Evolutionary conservation across 2,797 vertebrate species (phyloP), one percentile per base, ranked within the genome.

Genomic region (Arctocebus calabarensis): DNA sequence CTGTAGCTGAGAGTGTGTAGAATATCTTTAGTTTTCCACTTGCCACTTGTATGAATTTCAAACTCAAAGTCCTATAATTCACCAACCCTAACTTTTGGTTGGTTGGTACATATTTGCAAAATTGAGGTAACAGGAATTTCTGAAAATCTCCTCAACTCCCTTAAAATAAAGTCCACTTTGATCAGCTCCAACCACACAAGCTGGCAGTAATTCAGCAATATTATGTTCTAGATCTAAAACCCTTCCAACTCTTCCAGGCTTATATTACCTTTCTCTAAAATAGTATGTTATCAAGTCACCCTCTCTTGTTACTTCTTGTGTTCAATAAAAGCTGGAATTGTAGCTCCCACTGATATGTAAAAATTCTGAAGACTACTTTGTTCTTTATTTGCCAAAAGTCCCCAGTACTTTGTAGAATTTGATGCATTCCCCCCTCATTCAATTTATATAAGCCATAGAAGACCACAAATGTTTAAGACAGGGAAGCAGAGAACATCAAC

Each of bases 401-500:
- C 17, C 62, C n/a, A 43, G 62, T 34, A 93, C 52, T 74, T 78
- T 78, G 64, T 29, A 55, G 14, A 43, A 20, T 27, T n/a, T 59
- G 45, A 43, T 83, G 59, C 83, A 62, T 88, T 78, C 29, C 52
- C 91, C 77, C 9, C 8, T 61, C 20, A 43, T 66, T 77, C 62
- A 32, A 57, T 90, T 97, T 91, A 74, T n/a, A 45, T 22, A 79
- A 97, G 45, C 4, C 71, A 14, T 32, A 64, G 34, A 85, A 96
- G 95, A 91, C 55, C 75, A 79, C 32, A 89, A n/a, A 11, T 81
- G 14, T 52, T 52, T 5, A 25, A 52, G 34, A 94, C 32, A 84
- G 17, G 45, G 43, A 61, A 71, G 14, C 43, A 59, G 86, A 93
- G 96, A 96, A 16, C 13, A 22, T 16, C 11, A 5, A 57, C 43